Percentiles rank a stretch among this genome's conserved stretches.
These are phyloP conservation scores for Pachyseris speciosa DNA, from an alignment of 64 coral and sea anemone species.

Conservation along the genomic window DNA sequence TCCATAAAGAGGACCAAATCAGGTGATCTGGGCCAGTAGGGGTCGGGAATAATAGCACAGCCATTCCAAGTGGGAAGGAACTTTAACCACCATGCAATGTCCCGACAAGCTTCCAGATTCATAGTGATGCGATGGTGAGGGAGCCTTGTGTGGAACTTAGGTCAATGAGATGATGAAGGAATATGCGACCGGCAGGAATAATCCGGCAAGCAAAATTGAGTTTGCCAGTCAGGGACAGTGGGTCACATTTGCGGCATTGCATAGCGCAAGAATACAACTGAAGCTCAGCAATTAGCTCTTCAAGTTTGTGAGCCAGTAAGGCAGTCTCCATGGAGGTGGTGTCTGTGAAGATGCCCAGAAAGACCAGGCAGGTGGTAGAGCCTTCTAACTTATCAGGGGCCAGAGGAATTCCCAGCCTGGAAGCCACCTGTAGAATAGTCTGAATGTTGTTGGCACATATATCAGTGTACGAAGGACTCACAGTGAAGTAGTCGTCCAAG, in stretches of 20 bases:
- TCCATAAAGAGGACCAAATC: neutral
- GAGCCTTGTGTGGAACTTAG: neutral
- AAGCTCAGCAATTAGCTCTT: neutral
- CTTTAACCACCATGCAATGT: neutral
- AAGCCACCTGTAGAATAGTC: neutral
- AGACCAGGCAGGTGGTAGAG: neutral
- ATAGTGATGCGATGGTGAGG: neutral
- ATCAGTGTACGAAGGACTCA: neutral
- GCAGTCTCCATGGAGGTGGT: slow-evolving; percentile 5
- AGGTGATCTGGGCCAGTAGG: neutral
- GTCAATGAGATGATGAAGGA: neutral
- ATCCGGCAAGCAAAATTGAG: neutral
- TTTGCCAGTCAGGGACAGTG: neutral
- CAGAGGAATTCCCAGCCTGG: neutral
- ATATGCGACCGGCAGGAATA: neutral
- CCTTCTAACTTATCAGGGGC: neutral
- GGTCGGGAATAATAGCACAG: neutral
- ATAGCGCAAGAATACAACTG: neutral
- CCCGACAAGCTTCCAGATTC: neutral
- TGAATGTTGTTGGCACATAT: neutral
- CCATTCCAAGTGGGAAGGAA: too few relatives aligned
- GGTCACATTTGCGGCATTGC: neutral
- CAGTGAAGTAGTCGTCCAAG: neutral
- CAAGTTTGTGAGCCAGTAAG: neutral
- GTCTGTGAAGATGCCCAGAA: neutral